These are phyloP conservation scores for Drosophila novamexicana DNA, from an alignment of 1,140 invertebrate genomes.

Conservation along the genomic window DNA sequence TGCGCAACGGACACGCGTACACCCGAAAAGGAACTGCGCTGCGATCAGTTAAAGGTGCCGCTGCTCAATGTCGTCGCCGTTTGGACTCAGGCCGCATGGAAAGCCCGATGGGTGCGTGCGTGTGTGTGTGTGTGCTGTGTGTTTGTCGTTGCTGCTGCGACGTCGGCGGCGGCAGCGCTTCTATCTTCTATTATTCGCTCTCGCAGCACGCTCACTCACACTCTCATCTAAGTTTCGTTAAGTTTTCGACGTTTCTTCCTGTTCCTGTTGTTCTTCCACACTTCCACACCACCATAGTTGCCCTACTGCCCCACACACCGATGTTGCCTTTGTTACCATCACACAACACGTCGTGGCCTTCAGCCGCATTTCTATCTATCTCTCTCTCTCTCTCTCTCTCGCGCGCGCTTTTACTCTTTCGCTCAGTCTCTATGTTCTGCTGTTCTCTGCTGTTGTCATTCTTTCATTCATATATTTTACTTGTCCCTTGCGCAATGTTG, in stretches of 20 bases:
- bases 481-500: constrained; percentile 26
- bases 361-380: constrained; percentile 25
- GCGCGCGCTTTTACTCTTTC: constrained; percentile 20
- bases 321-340: constrained; percentile 19
- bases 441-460: constrained; percentile 42
- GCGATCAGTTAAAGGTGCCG: constrained; percentile 80
- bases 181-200: constrained; percentile 56
- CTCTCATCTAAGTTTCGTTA: constrained; percentile 59
- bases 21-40: constrained; percentile 41
- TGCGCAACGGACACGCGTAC: constrained; percentile 18
- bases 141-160: constrained; percentile 33
- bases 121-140: background rate
- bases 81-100: constrained; percentile 66
- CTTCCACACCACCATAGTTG: constrained; percentile 42
- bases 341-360: constrained; percentile 55
- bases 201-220: constrained; percentile 21
- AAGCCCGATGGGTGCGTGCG: constrained; percentile 50
- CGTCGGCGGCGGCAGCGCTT: constrained; percentile 34
- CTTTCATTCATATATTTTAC: constrained; percentile 72
- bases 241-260: constrained; percentile 74
- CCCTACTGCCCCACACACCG: constrained; percentile 79
- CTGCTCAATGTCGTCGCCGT: constrained; percentile 74
- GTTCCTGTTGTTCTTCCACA: constrained; percentile 63
- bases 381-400: constrained; percentile 2
- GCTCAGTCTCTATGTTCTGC: background rate